phyloP scores from a whole-genome alignment of 64 coral and sea anemone genomes.

The Montipora capricornis region DNA sequence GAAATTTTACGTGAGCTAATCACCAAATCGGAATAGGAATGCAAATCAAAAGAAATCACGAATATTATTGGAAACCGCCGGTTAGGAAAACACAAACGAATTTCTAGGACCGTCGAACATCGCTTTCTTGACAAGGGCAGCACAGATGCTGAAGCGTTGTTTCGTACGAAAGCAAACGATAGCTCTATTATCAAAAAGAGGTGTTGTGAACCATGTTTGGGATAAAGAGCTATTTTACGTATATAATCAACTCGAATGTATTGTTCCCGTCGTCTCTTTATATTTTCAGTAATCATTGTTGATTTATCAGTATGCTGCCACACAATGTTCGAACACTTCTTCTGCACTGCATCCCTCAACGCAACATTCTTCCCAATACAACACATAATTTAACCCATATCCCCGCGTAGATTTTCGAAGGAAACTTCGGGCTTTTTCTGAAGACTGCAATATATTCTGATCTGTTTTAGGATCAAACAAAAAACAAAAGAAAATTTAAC shows the following conservation, averaged over 20 bases:
- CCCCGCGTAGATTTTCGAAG: background rate
- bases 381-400: constrained; percentile 14
- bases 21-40: too few species aligned
- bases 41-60: too few species aligned
- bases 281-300: background rate
- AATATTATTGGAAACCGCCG: too few species aligned
- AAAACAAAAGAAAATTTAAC: background rate
- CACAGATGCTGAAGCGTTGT: too few species aligned
- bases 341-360: background rate
- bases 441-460: constrained; percentile 23
- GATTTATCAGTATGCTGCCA: background rate
- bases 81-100: too few species aligned
- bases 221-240: too few species aligned
- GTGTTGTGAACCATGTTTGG: too few species aligned
- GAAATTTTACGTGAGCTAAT: too few species aligned
- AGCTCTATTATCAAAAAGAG: too few species aligned
- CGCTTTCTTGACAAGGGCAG: too few species aligned
- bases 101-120: too few species aligned
- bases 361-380: constrained; percentile 41
- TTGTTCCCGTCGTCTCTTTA: background rate
- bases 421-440: constrained; percentile 32
- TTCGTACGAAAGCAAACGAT: too few species aligned
- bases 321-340: constrained; percentile 30
- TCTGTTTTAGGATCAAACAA: background rate
- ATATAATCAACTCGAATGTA: background rate